phyloP scores from a whole-genome alignment of 2,113 vertebrate genomes.

The Nothobranchius kuhntae region DNA sequence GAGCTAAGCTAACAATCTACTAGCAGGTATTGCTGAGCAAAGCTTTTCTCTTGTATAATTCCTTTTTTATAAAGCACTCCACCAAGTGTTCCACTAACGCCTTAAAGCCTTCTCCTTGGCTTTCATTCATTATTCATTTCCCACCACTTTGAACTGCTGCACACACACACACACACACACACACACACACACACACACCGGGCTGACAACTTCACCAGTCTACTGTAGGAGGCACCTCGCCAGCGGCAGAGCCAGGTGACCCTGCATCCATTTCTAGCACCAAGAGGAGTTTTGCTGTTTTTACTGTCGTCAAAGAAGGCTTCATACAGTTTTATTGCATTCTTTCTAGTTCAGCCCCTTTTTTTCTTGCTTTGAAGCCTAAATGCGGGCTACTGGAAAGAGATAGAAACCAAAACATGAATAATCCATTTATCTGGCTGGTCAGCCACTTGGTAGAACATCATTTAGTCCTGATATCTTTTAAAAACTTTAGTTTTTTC shows the following conservation, averaged over 20 bases:
- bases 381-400: conserved; percentile 4
- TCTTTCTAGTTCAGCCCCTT: background rate
- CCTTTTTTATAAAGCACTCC: conserved; percentile 62
- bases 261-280: conserved; percentile 26
- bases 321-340: conserved; percentile 4
- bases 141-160: conserved; percentile 56
- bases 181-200: conserved; percentile 43
- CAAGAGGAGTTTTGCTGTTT: conserved; percentile 25
- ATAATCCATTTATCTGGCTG: too few relatives aligned
- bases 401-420: background rate
- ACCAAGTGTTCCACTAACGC: conserved; percentile 65
- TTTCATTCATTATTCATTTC: conserved; percentile 75
- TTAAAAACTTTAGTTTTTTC: too few relatives aligned
- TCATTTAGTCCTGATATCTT: too few relatives aligned
- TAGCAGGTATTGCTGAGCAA: conserved; percentile 63
- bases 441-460: too few relatives aligned
- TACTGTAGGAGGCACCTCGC: conserved; percentile 41
- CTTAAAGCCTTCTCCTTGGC: conserved; percentile 63
- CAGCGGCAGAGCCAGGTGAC: conserved; percentile 43
- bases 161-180: conserved; percentile 31
- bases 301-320: conserved; percentile 1
- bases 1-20: conserved; percentile 59
- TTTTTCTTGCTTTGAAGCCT: background rate
- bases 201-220: conserved; percentile 62
- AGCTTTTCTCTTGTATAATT: conserved; percentile 53